Conservation (phyloP, 2,113 vertebrate genomes). For the Phycodurus eques region DNA sequence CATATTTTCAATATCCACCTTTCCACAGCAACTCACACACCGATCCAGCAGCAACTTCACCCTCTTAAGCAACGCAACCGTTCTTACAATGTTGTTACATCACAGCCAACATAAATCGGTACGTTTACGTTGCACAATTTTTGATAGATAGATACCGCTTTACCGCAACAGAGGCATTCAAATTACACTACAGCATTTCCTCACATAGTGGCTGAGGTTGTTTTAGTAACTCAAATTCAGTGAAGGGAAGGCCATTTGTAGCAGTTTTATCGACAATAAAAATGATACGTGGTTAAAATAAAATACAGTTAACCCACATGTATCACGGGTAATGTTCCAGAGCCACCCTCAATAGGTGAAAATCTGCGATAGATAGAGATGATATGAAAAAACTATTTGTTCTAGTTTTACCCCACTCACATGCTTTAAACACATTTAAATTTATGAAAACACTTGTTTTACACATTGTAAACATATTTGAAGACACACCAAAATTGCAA, state of each 20-base stretch:
- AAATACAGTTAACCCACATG: too few relatives aligned
- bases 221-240: background rate
- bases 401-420: too few relatives aligned
- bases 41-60: background rate
- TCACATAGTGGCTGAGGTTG: background rate
- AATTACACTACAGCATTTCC: background rate
- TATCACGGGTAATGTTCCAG: background rate
- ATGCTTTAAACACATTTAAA: too few relatives aligned
- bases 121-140: background rate
- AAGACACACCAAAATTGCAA: too few relatives aligned
- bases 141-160: background rate
- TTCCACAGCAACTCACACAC: background rate
- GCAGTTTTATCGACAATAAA: background rate
- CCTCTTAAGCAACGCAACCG: background rate
- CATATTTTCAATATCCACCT: background rate
- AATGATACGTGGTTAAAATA: too few relatives aligned
- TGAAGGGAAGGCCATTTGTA: background rate
- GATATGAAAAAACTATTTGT: too few relatives aligned
- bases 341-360: too few relatives aligned
- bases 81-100: background rate
- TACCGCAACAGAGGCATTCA: background rate
- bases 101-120: background rate
- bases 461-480: too few relatives aligned
- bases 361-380: too few relatives aligned
- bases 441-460: too few relatives aligned